Percentiles rank a stretch among this genome's conserved stretches.
phyloP scores from a whole-genome alignment of 2,113 vertebrate species.

The Pipra filicauda region DNA sequence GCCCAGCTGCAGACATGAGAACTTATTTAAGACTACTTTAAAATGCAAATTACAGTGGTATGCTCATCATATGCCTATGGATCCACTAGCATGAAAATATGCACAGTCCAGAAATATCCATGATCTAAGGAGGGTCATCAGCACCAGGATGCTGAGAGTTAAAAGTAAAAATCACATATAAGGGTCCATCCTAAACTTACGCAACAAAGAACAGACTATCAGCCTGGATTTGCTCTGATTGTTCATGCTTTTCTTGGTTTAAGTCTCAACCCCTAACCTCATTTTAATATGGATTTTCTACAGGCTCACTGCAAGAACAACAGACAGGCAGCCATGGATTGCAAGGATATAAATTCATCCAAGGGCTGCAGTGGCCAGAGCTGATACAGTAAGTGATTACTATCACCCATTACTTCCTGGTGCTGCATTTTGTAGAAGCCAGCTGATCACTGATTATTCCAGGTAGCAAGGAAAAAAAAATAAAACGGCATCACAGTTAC shows the following conservation, averaged over 20 bases:
- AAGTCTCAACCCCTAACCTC: not conserved
- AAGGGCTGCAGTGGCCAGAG: not conserved
- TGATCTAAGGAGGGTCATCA: not conserved
- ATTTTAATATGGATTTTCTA: conserved; percentile 8
- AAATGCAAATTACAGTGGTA: conserved; percentile 32
- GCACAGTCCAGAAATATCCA: not conserved
- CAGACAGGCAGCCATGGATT: not conserved
- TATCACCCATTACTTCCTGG: not conserved
- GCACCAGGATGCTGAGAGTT: not conserved
- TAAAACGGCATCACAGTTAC: not conserved
- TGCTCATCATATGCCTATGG: not conserved
- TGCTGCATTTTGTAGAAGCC: not conserved
- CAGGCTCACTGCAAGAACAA: not conserved
- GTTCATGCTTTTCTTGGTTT: not conserved
- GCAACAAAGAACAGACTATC: not conserved
- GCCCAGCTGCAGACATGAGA: conserved; percentile 48
- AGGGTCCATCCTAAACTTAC: not conserved
- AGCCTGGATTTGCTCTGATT: conserved; percentile 4
- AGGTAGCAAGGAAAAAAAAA: not conserved
- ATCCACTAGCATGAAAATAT: not conserved
- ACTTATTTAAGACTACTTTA: conserved; percentile 58
- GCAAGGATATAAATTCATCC: not conserved
- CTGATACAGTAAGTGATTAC: not conserved
- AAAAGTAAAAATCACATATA: not conserved
- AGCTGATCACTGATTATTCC: not conserved